Base-by-base conservation (phyloP, 2,113 vertebrate species). In the Mus pahari region DNA sequence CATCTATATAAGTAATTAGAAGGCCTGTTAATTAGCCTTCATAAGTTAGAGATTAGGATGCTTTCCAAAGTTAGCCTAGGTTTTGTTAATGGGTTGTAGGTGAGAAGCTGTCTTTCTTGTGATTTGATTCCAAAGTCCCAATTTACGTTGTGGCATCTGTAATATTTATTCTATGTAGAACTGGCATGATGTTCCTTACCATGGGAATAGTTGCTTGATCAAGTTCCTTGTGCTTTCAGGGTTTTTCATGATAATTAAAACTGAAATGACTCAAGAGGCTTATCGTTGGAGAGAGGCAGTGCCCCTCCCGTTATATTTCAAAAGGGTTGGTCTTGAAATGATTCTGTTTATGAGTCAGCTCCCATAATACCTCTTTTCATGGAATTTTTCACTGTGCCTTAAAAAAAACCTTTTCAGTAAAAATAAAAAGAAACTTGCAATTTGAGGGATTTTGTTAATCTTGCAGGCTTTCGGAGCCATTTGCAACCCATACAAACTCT, bases 261-360 rank as follows among this genome's bases (percentile, higher is more conserved):
- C 7, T 91, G 62, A 68, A 55, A 58, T 92, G 36, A 93, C 39
- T 74, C 42, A 75, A 33, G 83, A 94, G 36, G 28, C 20, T 89
- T 42, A 42, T 95, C 66, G 81, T 91, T 77, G 36, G 28, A 89
- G 88, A 70, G 89, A 95, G 64, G 42, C 33, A 74, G 14, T 64
- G 5, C 64, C 26, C 42, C 17, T 26, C 31, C 42, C 28, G 17
- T 90, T 77, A 74, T 53, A 9, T 82, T 94, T 89, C 74, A 13
- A 86, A 92, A 92, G 36, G 58, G 75, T 92, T 89, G 53, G 94
- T 96, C 66, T 60, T 79, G n/a, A 92, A 95, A 77, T 89, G 28
- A 42, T 89, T 26, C 58, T 87, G 39, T 83, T 82, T 33, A 36
- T 91, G 62, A 42, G 50, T 62, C 89, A 83, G 9, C 39, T 91